Percentiles rank a stretch among this genome's conserved stretches.
Conservation (phyloP, 2,888 invertebrate species). For the Neoaliturus tenellus region DNA sequence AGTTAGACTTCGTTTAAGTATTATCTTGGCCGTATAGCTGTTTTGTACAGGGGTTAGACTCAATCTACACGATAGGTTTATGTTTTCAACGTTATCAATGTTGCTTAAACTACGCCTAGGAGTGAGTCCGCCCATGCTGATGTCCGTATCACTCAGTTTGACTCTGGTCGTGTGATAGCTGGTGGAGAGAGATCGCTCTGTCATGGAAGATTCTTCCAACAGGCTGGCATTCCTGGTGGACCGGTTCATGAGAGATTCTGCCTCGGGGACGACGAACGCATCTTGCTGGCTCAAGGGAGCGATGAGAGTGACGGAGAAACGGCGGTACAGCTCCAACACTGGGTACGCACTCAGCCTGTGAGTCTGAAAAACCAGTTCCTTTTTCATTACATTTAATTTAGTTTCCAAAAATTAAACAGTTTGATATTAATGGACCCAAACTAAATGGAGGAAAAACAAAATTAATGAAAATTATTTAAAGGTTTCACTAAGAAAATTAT, state of each 20-base stretch:
- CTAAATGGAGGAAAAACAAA: no score
- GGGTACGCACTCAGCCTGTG: slow-evolving; percentile 64
- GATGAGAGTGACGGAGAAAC: slow-evolving; percentile 56
- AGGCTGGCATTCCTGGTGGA: neutral
- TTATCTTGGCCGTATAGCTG: neutral
- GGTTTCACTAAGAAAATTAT: no score
- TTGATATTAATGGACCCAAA: no score
- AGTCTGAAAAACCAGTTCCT: no score
- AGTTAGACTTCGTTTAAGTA: neutral
- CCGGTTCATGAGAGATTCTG: slow-evolving; percentile 52
- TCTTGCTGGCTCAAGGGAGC: slow-evolving; percentile 63
- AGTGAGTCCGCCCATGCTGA: neutral
- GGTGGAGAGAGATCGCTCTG: neutral
- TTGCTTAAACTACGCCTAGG: neutral
- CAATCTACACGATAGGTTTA: neutral
- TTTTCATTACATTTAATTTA: no score
- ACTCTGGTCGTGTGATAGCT: neutral
- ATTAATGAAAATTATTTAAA: no score
- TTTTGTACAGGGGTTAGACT: neutral
- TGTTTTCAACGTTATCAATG: neutral
- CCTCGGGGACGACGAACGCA: slow-evolving; percentile 64
- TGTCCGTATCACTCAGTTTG: neutral
- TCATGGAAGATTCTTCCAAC: neutral
- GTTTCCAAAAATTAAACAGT: no score
- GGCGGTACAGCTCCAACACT: slow-evolving; percentile 62